phyloP scores from a whole-genome alignment of 2,888 invertebrate species.

The Drosophila percnosoma region DNA sequence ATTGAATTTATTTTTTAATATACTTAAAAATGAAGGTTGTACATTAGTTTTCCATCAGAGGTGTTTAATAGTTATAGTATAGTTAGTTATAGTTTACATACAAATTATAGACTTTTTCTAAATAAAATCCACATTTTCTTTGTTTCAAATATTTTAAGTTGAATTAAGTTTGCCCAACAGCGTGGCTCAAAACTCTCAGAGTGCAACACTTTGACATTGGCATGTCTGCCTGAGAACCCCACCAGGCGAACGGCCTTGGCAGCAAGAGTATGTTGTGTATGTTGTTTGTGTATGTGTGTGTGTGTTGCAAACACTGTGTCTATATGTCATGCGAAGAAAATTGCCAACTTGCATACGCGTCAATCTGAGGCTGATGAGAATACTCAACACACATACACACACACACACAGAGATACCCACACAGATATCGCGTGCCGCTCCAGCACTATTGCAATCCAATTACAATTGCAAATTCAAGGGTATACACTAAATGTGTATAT shows the following conservation, averaged over 20 bases:
- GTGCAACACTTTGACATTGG: constrained; percentile 70
- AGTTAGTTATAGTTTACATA: background rate
- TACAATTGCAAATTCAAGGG: constrained; percentile 33
- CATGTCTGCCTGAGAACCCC: constrained; percentile 73
- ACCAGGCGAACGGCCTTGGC: constrained; percentile 59
- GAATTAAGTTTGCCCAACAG: constrained; percentile 10
- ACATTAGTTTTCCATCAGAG: background rate
- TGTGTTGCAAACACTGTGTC: constrained; percentile 16
- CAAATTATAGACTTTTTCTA: background rate
- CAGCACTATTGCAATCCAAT: constrained; percentile 37
- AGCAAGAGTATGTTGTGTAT: constrained; percentile 38
- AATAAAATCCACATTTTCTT: background rate
- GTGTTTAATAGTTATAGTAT: background rate
- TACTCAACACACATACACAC: constrained; percentile 21
- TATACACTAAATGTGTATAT: constrained; percentile 16
- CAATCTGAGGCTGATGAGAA: constrained; percentile 46
- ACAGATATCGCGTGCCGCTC: constrained; percentile 61
- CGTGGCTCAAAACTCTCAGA: constrained; percentile 38
- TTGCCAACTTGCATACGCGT: constrained; percentile 31
- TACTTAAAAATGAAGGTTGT: background rate
- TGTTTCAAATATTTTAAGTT: background rate
- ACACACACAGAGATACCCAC: constrained; percentile 8
- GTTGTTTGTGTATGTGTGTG: constrained; percentile 12
- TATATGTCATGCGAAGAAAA: constrained; percentile 39
- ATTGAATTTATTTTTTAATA: background rate